Evolutionary conservation across 2,888 invertebrate species (phyloP), one percentile per base, ranked within the genome.

Genomic region (Margaritifera margaritifera): DNA sequence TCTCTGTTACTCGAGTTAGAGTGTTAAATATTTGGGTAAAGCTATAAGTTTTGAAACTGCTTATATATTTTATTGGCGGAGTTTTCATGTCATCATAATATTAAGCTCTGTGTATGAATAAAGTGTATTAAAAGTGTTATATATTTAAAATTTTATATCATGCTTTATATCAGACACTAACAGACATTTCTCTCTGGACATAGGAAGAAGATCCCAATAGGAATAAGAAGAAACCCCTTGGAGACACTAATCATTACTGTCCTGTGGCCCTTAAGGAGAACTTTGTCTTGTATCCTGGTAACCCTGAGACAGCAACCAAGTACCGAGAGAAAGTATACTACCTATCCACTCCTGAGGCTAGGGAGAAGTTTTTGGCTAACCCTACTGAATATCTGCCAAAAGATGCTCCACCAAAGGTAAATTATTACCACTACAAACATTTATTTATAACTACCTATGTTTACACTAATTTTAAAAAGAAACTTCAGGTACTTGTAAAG

Each of bases 181-280:
- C n/a, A 22, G 24, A 56, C 18, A 11, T 22, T 56, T 18, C 18
- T 19, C 11, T 56, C 4, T n/a, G 56, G 18, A 56, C 24, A 4
- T 70, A 88, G 86, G 87, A 88, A 66, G 87, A 87, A 69, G 89
- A 89, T 72, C 84, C 87, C 0, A 87, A 86, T 66, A 79, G 86
- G n/a, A 84, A 78, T 70, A 80, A 83, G 67, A 89, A 88, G 79
- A 90, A 89, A 74, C 85, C 81, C 0, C 77, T 90, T 15, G 90
- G 90, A 20, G 90, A 90, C 74, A 84, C 85, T n/a, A 88, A 84
- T 70, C 84, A 88, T 75, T 90, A 86, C 80, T 90, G 90, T 77
- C 90, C 90, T 6, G 90, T 90, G 18, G 74, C 84, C 24, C 81
- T 90, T 53, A 84, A 85, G 59, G 88, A 89, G 62, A 84, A 79